Conservation (phyloP, 2,888 invertebrate genomes). For the Leptogaster cylindrica region DNA sequence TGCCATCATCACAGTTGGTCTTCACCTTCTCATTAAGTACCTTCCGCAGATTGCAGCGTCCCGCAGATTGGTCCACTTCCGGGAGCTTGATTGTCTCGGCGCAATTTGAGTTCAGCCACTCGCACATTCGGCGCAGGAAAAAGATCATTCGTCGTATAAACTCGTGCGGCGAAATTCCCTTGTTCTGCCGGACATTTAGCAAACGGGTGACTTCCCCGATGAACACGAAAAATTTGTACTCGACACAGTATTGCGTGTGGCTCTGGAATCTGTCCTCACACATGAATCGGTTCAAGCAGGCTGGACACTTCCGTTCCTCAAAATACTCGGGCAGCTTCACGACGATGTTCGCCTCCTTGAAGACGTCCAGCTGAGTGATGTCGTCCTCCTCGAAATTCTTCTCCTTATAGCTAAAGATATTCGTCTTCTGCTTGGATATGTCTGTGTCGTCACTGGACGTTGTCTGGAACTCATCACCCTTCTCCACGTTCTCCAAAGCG, state of each 20-base stretch:
- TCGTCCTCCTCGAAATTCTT: slow-evolving; percentile 61
- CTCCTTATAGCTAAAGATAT: slow-evolving; percentile 58
- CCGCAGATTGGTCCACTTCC: slow-evolving; percentile 50
- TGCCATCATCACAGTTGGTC: slow-evolving; percentile 47
- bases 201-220: slow-evolving; percentile 57
- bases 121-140: slow-evolving; percentile 57
- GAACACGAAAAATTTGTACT: slow-evolving; percentile 56
- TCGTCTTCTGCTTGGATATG: slow-evolving; percentile 50
- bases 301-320: slow-evolving; percentile 60
- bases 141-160: slow-evolving; percentile 61
- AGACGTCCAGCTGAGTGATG: slow-evolving; percentile 57
- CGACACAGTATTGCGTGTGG: slow-evolving; percentile 58
- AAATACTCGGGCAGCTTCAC: slow-evolving; percentile 59
- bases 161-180: slow-evolving; percentile 60
- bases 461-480: slow-evolving; percentile 55
- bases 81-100: slow-evolving; percentile 50
- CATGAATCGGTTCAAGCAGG: slow-evolving; percentile 60
- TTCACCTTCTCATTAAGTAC: slow-evolving; percentile 47
- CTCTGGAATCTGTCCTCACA: slow-evolving; percentile 59
- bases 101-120: slow-evolving; percentile 54
- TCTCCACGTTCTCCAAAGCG: slow-evolving; percentile 34
- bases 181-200: slow-evolving; percentile 55
- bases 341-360: slow-evolving; percentile 56
- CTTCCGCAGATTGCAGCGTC: slow-evolving; percentile 46
- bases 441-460: slow-evolving; percentile 55